Conservation (phyloP, 2,797 vertebrate species). For the Lepidocolaptes lacrymiger region DNA sequence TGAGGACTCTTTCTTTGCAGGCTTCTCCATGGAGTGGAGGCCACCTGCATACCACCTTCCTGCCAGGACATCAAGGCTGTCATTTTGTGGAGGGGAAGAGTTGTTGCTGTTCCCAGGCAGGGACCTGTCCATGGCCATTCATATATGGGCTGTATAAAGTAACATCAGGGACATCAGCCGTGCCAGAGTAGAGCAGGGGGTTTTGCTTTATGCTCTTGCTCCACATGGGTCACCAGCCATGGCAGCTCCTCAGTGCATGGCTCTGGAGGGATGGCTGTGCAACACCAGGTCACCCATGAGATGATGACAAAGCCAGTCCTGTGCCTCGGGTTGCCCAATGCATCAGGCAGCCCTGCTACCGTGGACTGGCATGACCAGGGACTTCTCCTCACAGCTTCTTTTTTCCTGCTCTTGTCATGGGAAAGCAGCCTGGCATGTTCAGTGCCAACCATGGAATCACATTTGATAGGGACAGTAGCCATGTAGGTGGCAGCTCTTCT, state of each 20-base stretch:
- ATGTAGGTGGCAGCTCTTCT: not conserved
- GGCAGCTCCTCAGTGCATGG: not conserved
- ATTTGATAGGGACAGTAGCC: not conserved
- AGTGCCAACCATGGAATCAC: not conserved
- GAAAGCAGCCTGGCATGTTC: not conserved
- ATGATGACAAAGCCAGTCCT: not conserved
- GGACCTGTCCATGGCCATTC: not conserved
- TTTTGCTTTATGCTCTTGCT: not conserved
- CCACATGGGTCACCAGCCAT: rapidly evolving
- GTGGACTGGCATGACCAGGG: not conserved
- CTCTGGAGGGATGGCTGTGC: not conserved
- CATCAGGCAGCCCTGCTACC: not conserved
- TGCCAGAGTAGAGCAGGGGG: not conserved
- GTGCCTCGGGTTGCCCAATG: not conserved
- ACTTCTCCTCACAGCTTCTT: not conserved
- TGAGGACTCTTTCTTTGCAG: not conserved
- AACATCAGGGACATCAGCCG: not conserved
- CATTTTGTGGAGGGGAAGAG: not conserved
- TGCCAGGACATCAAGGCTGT: not conserved
- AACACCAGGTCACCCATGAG: not conserved
- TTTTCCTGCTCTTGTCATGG: not conserved
- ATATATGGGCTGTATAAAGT: not conserved
- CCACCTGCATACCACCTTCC: not conserved
- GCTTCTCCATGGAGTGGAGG: not conserved
- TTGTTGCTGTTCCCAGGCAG: not conserved